Evolutionary conservation across 2,888 invertebrate genomes (phyloP), one percentile per base, ranked within the genome.

Genomic region (Morpho deidamia): DNA sequence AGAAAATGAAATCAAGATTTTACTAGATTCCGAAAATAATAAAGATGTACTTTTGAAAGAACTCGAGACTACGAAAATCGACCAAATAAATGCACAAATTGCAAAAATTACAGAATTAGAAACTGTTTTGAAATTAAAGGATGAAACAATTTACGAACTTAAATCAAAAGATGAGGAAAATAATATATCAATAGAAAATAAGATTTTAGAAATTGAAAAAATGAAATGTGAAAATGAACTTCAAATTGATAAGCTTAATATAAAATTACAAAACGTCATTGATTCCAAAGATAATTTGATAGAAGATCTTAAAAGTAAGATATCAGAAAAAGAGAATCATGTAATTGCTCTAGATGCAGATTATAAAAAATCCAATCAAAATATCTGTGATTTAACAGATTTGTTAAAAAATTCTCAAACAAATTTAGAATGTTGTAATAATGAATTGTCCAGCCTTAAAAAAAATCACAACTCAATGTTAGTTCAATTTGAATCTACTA

Each of bases 151-250:
- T n/a, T n/a, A 11, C 0, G 34, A 51, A 10, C 39, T 47, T 40
- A 40, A 14, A 11, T 47, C 11, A n/a, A 23, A 47, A 11, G 32
- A n/a, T 39, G 39, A 47, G 32, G 39, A 39, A 33, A 10, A 32
- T 7, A 7, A 38, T 47, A 11, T 7, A 9, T 12, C 7, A 32
- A 23, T 66, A 83, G 7, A 54, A 78, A 10, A 67, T 68, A 32
- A 57, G 84, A 49, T 74, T 66, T 47, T 79, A 82, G 50, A 81
- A 83, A 65, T 76, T 79, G 60, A 77, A 83, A 33, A 62, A 60
- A 47, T 70, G 80, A 34, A 67, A 75, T 11, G 56, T 65, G 39
- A 47, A 3, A 10, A 33, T 9, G 1, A 7, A 32, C 32, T n/a
- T 8, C 39, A 39, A 9, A 47, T 11, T 10, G 7, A 39, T 8